phyloP scores from a whole-genome alignment of 2,888 invertebrate species.

The Campaea margaritaria region DNA sequence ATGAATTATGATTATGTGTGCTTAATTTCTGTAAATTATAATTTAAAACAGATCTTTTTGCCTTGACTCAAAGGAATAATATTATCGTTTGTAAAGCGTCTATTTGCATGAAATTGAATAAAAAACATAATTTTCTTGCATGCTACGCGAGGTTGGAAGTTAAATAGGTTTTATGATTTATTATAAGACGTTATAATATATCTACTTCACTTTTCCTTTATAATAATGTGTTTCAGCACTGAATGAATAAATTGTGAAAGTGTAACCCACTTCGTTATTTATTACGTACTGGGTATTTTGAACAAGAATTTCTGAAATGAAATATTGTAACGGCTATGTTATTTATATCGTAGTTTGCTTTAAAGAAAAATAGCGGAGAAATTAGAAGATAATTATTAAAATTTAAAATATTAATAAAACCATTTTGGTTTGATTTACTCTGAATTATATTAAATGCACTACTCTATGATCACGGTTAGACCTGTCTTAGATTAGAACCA shows the following conservation, averaged over 20 bases:
- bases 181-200: constrained; percentile 18
- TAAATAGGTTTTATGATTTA: constrained; percentile 44
- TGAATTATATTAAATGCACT: too few relatives aligned
- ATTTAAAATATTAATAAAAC: too few relatives aligned
- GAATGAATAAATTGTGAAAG: constrained; percentile 1
- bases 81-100: constrained; percentile 47
- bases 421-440: too few relatives aligned
- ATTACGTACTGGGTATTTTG: neutral
- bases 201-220: neutral
- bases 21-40: constrained; percentile 74
- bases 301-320: neutral
- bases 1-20: constrained; percentile 68
- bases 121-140: constrained; percentile 51
- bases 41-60: constrained; percentile 61
- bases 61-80: constrained; percentile 33
- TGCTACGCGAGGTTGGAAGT: constrained; percentile 35
- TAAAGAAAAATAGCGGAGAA: too few relatives aligned
- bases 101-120: constrained; percentile 67
- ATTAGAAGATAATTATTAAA: too few relatives aligned
- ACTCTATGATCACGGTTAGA: too few relatives aligned
- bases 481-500: too few relatives aligned
- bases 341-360: neutral
- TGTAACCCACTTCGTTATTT: neutral
- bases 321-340: constrained; percentile 1
- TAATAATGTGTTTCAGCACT: neutral